Percentiles rank a stretch among this genome's conserved stretches.
phyloP scores from a whole-genome alignment of 2,888 invertebrate genomes.

The Glaucopsyche alexis region DNA sequence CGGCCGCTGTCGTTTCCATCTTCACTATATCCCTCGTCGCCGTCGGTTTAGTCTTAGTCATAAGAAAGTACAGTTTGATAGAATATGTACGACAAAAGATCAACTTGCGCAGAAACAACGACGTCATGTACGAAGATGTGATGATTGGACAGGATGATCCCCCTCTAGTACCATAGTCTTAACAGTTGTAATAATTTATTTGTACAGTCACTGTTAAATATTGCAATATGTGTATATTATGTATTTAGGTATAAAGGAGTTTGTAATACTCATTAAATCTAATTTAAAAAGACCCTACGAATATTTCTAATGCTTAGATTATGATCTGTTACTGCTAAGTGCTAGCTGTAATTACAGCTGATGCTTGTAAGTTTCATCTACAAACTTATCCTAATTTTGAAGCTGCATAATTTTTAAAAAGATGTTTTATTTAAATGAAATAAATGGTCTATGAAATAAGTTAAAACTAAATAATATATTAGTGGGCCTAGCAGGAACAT shows the following conservation, averaged over 20 bases:
- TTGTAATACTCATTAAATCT: not conserved
- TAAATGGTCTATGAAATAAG: no score
- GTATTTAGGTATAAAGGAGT: not conserved
- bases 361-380: not conserved
- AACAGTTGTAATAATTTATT: conserved; percentile 41
- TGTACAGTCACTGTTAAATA: conserved; percentile 34
- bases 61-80: conserved; percentile 70
- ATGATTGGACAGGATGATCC: conserved; percentile 78
- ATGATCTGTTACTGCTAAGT: not conserved
- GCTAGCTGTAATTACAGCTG: not conserved
- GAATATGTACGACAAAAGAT: conserved; percentile 67
- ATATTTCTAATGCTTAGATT: not conserved
- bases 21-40: conserved; percentile 65
- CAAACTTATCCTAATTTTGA: not conserved
- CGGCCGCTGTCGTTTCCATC: conserved; percentile 59
- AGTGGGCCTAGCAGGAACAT: no score
- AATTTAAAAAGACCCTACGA: not conserved
- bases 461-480: no score
- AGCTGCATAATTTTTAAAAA: not conserved
- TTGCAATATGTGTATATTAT: conserved; percentile 23
- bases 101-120: conserved; percentile 60
- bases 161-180: conserved; percentile 65
- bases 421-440: conserved; percentile 4
- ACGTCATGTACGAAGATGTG: conserved; percentile 76
- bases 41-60: conserved; percentile 63